Percentiles rank a stretch among this genome's conserved stretches.
Evolutionary conservation across 2,888 invertebrate genomes (phyloP).

Genomic region (Limnephilus marmoratus): DNA sequence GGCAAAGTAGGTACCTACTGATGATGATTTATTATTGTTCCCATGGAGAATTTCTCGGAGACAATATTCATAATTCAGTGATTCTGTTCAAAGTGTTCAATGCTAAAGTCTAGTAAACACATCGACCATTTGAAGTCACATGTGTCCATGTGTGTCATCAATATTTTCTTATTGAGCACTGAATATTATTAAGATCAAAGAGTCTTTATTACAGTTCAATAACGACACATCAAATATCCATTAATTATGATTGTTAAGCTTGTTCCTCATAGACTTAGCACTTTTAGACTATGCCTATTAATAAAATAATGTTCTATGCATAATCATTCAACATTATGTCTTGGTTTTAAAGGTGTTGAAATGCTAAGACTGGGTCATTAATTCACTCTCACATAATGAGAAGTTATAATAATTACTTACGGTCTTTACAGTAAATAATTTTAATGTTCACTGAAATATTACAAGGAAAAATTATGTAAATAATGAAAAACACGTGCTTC

Average conservation of each 20-base stretch:
- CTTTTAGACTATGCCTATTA: neutral
- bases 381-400: no score
- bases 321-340: neutral
- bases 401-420: no score
- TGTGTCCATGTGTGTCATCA: neutral
- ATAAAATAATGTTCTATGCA: neutral
- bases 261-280: neutral
- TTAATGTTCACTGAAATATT: no score
- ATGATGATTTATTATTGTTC: neutral
- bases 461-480: no score
- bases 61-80: neutral
- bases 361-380: no score
- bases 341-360: neutral
- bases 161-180: neutral
- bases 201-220: slow-evolving; percentile 43
- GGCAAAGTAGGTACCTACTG: no score
- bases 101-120: neutral
- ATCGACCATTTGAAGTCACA: neutral
- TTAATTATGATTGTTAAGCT: slow-evolving; percentile 16
- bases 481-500: no score
- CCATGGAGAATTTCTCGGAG: neutral
- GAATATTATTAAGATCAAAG: slow-evolving; percentile 31
- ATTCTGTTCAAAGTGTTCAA: neutral
- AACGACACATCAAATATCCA: slow-evolving; percentile 34
- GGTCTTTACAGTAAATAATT: no score